phyloP scores from a whole-genome alignment of 2,888 invertebrate species.

The Papilio demoleus region DNA sequence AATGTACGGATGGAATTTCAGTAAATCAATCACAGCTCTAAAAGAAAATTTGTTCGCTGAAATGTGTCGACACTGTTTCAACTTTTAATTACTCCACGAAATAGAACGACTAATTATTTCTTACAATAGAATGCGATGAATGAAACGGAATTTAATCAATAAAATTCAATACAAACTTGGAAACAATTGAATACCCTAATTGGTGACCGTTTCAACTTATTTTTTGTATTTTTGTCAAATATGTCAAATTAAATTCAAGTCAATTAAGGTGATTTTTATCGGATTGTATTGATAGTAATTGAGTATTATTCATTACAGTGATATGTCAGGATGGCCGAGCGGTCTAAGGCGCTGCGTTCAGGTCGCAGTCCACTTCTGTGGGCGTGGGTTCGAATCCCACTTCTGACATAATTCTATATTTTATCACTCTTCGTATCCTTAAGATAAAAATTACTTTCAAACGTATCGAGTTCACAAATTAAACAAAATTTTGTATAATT shows the following conservation, averaged over 20 bases:
- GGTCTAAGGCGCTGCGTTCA: slow-evolving; percentile 10
- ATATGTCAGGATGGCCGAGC: slow-evolving; percentile 6
- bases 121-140: background rate
- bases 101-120: slow-evolving; percentile 1
- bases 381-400: slow-evolving; percentile 11
- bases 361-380: slow-evolving; percentile 12
- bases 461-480: too few relatives aligned
- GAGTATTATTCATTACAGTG: background rate
- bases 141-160: background rate
- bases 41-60: slow-evolving; percentile 21
- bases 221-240: too few relatives aligned
- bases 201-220: background rate
- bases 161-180: background rate
- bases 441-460: too few relatives aligned
- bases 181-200: background rate
- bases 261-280: too few relatives aligned
- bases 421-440: too few relatives aligned
- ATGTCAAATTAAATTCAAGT: too few relatives aligned
- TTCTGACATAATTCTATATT: background rate
- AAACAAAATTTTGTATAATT: too few relatives aligned
- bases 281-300: background rate
- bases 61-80: slow-evolving; percentile 11
- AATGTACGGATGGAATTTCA: slow-evolving; percentile 26
- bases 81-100: slow-evolving; percentile 19
- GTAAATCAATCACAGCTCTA: slow-evolving; percentile 25